Base-by-base conservation (phyloP, 2,113 vertebrate genomes). In the Gadus macrocephalus region DNA sequence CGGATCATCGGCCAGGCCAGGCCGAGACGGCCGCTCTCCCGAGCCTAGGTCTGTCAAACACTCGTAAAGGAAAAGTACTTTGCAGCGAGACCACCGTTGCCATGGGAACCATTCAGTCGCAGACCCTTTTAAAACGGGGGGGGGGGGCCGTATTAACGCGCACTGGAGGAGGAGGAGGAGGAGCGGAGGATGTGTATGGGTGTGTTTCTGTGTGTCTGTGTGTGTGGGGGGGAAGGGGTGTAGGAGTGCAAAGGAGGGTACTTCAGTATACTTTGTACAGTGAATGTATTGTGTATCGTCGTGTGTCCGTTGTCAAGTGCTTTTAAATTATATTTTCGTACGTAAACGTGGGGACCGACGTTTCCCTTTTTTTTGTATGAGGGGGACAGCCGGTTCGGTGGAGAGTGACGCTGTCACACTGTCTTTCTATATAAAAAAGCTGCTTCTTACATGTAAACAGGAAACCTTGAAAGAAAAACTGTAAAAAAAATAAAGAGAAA, bases 311-410 rank as follows among this genome's bases (percentile, higher is more conserved):
- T 93, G 95, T 95, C 85, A 96, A 97, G 95, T 96, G 95, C 94
- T 96, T 91, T 98, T 97, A 98, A 98, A 97, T 96, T 96, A 96
- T 99, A 98, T 98, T 98, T 98, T 98, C 95, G 81, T 97, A 97
- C 95, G 94, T 97, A 95, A 65, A 89, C 89, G 93, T 95, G 95
- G 92, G 94, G 93, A 93, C 94, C 74, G 94, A 75, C 87, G 94
- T 93, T 93, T 94, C 92, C 31, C 92, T 88, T 95, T 94, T 94
- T 94, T 94, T 94, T 94, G 92, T 97, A 92, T 88, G 91, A 85
- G 93, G 93, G 92, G 80, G 85, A 90, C 92, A 86, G 92, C 93
- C 83, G 74, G 92, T 93, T 94, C 93, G 91, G 92, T 87, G 91
- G 90, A 93, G 92, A 92, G 91, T 88, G 91, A 94, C 87, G 87